These are phyloP conservation scores for Nothocercus julius DNA, from an alignment of 2,113 vertebrate species.

Conservation along the genomic window DNA sequence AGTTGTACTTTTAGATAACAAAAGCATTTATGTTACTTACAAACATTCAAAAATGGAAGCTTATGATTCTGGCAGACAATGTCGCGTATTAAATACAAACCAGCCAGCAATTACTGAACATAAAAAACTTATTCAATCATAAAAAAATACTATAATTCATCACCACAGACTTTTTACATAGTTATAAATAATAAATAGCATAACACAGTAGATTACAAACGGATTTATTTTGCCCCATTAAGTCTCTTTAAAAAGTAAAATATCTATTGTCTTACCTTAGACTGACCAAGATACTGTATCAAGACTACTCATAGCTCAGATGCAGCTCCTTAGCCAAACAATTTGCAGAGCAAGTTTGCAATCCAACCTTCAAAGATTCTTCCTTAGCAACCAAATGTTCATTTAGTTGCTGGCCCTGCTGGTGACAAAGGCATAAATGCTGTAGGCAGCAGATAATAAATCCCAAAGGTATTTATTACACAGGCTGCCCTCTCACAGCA, in stretches of 20 bases:
- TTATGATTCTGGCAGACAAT: constrained; percentile 70
- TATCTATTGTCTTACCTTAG: constrained; percentile 48
- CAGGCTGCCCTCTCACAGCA: not conserved
- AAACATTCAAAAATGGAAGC: constrained; percentile 74
- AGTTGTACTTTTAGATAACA: constrained; percentile 72
- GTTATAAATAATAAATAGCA: constrained; percentile 80
- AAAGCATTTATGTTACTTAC: constrained; percentile 74
- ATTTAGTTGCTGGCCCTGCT: not conserved
- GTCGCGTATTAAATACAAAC: constrained; percentile 73
- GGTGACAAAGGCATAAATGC: not conserved
- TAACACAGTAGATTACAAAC: constrained; percentile 75
- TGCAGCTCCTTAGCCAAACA: constrained; percentile 13
- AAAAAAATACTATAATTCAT: constrained; percentile 79
- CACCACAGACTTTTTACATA: constrained; percentile 75
- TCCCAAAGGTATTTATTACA: not conserved
- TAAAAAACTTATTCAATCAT: constrained; percentile 75
- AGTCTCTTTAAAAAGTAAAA: constrained; percentile 60
- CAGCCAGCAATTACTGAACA: constrained; percentile 69
- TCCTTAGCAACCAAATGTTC: not conserved
- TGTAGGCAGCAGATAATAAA: not conserved
- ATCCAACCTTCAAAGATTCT: not conserved
- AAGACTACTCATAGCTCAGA: constrained; percentile 39
- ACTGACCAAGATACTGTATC: constrained; percentile 37
- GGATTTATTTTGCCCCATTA: constrained; percentile 65
- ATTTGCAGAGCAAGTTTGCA: not conserved